Percentiles rank a stretch among this genome's conserved stretches.
phyloP scores from a whole-genome alignment of 2,113 vertebrate species.

The Andinoacara biseriatus region DNA sequence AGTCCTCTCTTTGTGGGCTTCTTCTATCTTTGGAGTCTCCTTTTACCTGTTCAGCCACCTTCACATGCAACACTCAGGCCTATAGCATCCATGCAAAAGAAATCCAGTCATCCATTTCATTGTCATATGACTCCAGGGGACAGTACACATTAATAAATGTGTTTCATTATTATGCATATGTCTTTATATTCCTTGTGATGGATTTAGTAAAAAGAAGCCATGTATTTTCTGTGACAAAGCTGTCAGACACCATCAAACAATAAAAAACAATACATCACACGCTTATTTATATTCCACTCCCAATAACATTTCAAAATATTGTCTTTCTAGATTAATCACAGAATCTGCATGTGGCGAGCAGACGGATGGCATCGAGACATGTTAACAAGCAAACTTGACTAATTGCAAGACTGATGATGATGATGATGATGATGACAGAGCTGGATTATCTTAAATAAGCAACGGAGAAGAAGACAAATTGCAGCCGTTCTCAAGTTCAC shows the following conservation, averaged over 20 bases:
- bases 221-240: constrained; percentile 76
- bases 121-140: constrained; percentile 82
- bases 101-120: constrained; percentile 79
- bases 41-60: constrained; percentile 77
- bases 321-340: constrained; percentile 79
- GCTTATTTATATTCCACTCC: constrained; percentile 77
- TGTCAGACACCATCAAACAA: constrained; percentile 77
- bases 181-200: constrained; percentile 80
- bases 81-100: constrained; percentile 63
- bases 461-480: constrained; percentile 51
- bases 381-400: constrained; percentile 61
- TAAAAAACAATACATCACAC: constrained; percentile 80
- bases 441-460: constrained; percentile 61
- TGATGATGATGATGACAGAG: constrained; percentile 37
- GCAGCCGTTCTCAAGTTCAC: constrained; percentile 27
- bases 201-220: constrained; percentile 77
- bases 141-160: constrained; percentile 82
- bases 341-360: constrained; percentile 69
- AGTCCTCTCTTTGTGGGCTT: constrained; percentile 76
- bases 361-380: constrained; percentile 29
- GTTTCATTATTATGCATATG: constrained; percentile 83
- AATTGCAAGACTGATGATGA: constrained; percentile 51
- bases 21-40: constrained; percentile 18
- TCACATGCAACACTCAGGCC: constrained; percentile 73
- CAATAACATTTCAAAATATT: constrained; percentile 76